Conservation (phyloP, 2,888 invertebrate species). For the Polia nebulosa region DNA sequence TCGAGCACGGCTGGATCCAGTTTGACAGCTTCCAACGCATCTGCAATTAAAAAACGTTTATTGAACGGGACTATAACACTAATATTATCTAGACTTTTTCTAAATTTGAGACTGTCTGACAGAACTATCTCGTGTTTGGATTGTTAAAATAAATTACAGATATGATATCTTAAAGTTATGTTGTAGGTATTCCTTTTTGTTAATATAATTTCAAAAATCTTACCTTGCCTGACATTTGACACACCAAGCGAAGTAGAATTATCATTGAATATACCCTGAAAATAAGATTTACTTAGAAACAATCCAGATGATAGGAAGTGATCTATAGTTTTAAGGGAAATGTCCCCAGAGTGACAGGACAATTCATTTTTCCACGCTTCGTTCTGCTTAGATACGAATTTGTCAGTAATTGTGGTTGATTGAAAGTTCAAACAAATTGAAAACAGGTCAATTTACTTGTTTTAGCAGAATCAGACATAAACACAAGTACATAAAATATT, state of each 20-base stretch:
- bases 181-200: not conserved
- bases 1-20: slow-evolving; percentile 84
- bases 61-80: not conserved
- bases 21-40: slow-evolving; percentile 81
- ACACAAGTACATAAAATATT: not conserved
- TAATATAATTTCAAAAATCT: slow-evolving; percentile 11
- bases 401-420: not conserved
- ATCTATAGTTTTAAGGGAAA: not conserved
- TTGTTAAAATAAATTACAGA: not conserved
- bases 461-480: not conserved
- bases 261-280: slow-evolving; percentile 40
- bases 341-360: not conserved
- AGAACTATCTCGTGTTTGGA: not conserved
- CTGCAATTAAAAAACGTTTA: slow-evolving; percentile 62
- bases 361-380: too few species aligned
- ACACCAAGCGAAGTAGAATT: slow-evolving; percentile 7
- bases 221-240: slow-evolving; percentile 47
- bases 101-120: too few species aligned
- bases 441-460: not conserved
- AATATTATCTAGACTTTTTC: not conserved
- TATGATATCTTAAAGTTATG: not conserved
- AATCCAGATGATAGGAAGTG: not conserved
- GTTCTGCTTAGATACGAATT: not conserved
- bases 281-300: slow-evolving; percentile 8
- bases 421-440: not conserved